phyloP scores from a whole-genome alignment of 2,888 invertebrate species.

The Fabriciana adippe region DNA sequence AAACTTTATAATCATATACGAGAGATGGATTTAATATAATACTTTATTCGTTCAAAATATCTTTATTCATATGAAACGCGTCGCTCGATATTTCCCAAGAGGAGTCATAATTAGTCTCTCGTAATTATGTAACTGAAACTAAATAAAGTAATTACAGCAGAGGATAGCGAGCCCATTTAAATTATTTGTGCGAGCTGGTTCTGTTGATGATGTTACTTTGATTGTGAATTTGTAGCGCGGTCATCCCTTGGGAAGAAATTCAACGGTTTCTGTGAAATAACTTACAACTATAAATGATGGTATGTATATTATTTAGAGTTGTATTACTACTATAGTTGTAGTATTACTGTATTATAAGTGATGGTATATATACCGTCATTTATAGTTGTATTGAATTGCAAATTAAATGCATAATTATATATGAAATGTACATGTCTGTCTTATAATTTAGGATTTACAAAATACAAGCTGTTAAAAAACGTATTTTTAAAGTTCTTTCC shows the following conservation, averaged over 20 bases:
- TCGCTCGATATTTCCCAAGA: constrained; percentile 4
- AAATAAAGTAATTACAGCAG: constrained; percentile 33
- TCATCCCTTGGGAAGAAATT: constrained; percentile 30
- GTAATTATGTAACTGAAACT: constrained; percentile 36
- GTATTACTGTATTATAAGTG: not conserved
- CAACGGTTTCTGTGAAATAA: constrained; percentile 22
- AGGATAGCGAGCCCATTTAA: constrained; percentile 33
- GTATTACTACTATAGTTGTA: too few species aligned
- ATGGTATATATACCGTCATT: too few species aligned
- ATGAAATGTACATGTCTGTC: too few species aligned
- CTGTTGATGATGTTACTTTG: constrained; percentile 38
- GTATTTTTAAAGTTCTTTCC: too few species aligned
- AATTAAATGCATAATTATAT: too few species aligned
- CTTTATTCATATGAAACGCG: constrained; percentile 6
- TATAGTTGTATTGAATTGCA: too few species aligned
- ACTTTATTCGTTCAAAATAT: not conserved
- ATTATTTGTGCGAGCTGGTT: constrained; percentile 33
- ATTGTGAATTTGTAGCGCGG: constrained; percentile 35
- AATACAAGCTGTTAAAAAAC: too few species aligned
- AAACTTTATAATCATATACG: not conserved
- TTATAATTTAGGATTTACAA: too few species aligned
- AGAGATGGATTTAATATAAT: not conserved
- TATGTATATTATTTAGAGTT: too few species aligned
- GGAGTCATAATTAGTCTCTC: constrained; percentile 23
- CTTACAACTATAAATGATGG: constrained; percentile 4